These are phyloP conservation scores for Serinus canaria DNA, from an alignment of 2,113 vertebrate genomes.

Conservation along the genomic window DNA sequence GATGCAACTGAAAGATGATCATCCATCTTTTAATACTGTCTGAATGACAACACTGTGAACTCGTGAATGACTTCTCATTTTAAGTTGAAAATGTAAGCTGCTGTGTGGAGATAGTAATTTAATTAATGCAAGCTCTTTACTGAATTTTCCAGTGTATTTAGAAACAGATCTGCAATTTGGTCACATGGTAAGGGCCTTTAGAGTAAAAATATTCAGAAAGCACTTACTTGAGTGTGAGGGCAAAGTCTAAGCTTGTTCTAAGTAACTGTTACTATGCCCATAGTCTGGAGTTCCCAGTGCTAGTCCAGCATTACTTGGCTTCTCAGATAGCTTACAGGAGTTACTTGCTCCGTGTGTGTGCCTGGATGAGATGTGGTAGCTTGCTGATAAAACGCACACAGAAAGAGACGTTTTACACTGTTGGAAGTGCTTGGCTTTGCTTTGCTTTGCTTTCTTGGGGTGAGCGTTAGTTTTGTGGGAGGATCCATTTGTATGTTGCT, in stretches of 20 bases:
- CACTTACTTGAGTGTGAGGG: neutral
- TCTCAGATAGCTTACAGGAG: neutral
- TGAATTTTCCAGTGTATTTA: neutral
- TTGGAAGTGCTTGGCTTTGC: neutral
- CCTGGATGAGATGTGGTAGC: neutral
- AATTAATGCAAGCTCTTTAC: neutral
- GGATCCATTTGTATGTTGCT: neutral
- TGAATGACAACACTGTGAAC: neutral
- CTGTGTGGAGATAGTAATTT: fast-evolving
- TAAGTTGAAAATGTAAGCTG: neutral
- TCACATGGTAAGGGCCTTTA: neutral
- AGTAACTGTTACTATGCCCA: neutral
- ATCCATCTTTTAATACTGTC: neutral
- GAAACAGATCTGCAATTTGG: neutral
- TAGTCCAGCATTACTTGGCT: neutral
- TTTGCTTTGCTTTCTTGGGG: neutral
- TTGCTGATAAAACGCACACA: neutral
- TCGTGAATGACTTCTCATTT: neutral
- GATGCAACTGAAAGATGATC: neutral
- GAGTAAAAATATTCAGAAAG: neutral
- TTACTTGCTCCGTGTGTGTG: fast-evolving
- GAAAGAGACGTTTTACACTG: neutral
- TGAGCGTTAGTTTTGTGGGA: neutral
- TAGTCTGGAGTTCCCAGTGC: neutral
- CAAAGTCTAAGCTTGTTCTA: neutral